These are phyloP conservation scores for Brachirus orientalis DNA, from an alignment of 2,113 vertebrate genomes.

Conservation along the genomic window DNA sequence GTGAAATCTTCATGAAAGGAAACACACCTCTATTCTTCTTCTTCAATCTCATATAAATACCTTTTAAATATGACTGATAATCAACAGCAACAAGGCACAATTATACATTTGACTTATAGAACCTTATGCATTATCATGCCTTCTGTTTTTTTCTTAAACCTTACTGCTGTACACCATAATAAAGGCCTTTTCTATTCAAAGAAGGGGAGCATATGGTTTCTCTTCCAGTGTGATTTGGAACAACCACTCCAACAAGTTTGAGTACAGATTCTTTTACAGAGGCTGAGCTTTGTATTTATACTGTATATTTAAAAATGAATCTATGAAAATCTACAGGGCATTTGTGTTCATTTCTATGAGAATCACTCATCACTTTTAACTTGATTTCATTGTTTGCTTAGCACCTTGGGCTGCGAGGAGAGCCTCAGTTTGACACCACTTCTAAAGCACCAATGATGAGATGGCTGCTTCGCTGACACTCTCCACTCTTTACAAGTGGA, in stretches of 20 bases:
- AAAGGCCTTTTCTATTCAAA: background rate
- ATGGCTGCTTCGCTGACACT: constrained; percentile 6
- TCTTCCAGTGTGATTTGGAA: constrained; percentile 40
- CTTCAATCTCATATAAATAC: too few relatives aligned
- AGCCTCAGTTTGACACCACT: constrained; percentile 18
- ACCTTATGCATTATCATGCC: background rate
- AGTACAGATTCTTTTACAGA: background rate
- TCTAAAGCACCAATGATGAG: constrained; percentile 21
- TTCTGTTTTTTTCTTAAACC: too few relatives aligned
- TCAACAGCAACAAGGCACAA: too few relatives aligned
- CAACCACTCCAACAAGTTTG: too few relatives aligned
- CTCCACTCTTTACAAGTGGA: background rate
- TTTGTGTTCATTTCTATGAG: constrained; percentile 22
- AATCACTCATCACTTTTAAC: background rate
- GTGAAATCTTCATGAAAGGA: too few relatives aligned
- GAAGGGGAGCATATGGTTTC: constrained; percentile 28
- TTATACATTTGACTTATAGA: constrained; percentile 1
- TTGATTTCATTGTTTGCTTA: constrained; percentile 29
- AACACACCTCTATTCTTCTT: too few relatives aligned
- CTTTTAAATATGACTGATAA: too few relatives aligned
- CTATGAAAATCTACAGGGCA: constrained; percentile 37
- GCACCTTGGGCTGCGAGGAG: constrained; percentile 17
- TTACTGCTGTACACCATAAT: background rate
- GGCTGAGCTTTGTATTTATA: background rate
- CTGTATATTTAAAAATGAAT: background rate